Conservation (phyloP, 2,888 invertebrate species). For the Cantharis rufa region DNA sequence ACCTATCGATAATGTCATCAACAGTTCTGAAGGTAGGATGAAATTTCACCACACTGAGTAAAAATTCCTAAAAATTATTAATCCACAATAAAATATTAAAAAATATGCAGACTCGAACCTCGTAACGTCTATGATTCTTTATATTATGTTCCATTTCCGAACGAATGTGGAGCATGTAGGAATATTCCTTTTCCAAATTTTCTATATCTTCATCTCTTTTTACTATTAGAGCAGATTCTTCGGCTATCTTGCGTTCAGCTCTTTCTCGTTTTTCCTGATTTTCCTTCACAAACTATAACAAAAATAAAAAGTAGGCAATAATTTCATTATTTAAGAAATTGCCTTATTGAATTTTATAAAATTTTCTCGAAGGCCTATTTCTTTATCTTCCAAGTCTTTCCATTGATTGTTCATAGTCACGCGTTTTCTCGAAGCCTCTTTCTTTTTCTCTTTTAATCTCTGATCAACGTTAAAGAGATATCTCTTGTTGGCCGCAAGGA, state of each 20-base stretch:
- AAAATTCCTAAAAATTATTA: slow-evolving; percentile 57
- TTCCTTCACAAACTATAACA: slow-evolving; percentile 62
- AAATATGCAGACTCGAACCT: slow-evolving; percentile 50
- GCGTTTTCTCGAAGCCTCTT: slow-evolving; percentile 55
- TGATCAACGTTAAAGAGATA: slow-evolving; percentile 60
- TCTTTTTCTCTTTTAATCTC: slow-evolving; percentile 56
- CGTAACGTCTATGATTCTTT: slow-evolving; percentile 63
- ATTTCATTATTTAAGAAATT: slow-evolving; percentile 7
- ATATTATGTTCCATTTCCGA: slow-evolving; percentile 64
- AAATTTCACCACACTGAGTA: slow-evolving; percentile 61
- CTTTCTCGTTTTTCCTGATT: slow-evolving; percentile 68
- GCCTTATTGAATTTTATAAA: slow-evolving; percentile 67
- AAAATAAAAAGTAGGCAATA: neutral
- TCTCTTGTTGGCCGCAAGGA: slow-evolving; percentile 61
- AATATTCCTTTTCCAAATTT: slow-evolving; percentile 57
- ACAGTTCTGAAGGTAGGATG: slow-evolving; percentile 63
- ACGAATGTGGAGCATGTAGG: slow-evolving; percentile 58
- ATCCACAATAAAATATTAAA: neutral
- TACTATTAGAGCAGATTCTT: slow-evolving; percentile 59
- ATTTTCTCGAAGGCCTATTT: slow-evolving; percentile 60
- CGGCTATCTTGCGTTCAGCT: slow-evolving; percentile 62
- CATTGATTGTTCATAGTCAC: slow-evolving; percentile 60
- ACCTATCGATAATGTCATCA: slow-evolving; percentile 66
- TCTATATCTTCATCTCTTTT: slow-evolving; percentile 60
- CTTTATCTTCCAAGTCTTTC: slow-evolving; percentile 60